A percentile compares a stretch with the other conserved stretches of the same genome.
These are phyloP conservation scores for Prunella himalayana DNA, from an alignment of 2,113 vertebrate species.

Conservation along the genomic window DNA sequence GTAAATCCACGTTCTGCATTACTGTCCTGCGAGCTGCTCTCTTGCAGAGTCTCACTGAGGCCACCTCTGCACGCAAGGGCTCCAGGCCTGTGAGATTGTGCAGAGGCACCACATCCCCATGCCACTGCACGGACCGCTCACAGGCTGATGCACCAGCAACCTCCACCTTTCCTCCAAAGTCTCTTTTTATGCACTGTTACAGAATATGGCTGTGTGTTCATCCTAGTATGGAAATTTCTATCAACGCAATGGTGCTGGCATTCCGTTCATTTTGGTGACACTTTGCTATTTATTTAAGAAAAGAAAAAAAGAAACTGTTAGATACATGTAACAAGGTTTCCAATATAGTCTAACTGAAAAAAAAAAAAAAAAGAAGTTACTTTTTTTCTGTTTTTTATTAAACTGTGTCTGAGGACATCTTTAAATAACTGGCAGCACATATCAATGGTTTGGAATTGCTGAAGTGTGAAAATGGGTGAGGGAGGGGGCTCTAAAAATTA, in stretches of 20 bases:
- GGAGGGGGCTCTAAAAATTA: background rate
- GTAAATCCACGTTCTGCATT: background rate
- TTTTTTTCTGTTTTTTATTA: background rate
- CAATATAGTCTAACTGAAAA: slow-evolving; percentile 12
- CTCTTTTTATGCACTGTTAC: slow-evolving; percentile 27
- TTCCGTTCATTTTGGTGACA: slow-evolving; percentile 20
- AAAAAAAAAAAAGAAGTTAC: background rate
- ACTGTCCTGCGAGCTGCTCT: background rate
- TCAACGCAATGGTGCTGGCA: background rate
- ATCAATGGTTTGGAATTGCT: background rate
- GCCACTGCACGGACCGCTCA: background rate
- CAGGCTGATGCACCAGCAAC: background rate
- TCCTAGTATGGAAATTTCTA: background rate
- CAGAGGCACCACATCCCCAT: background rate
- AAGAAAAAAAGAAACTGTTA: background rate
- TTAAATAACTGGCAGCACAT: background rate
- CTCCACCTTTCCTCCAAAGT: background rate
- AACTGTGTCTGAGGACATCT: background rate
- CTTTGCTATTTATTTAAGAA: slow-evolving; percentile 49
- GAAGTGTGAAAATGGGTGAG: background rate
- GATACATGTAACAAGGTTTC: slow-evolving; percentile 11
- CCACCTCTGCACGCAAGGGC: background rate
- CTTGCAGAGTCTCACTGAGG: background rate
- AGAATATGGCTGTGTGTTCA: background rate
- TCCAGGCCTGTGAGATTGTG: background rate